Evolutionary conservation across 2,797 vertebrate genomes (phyloP), one percentile per base, ranked within the genome.

Genomic region (Pitangus sulphuratus): DNA sequence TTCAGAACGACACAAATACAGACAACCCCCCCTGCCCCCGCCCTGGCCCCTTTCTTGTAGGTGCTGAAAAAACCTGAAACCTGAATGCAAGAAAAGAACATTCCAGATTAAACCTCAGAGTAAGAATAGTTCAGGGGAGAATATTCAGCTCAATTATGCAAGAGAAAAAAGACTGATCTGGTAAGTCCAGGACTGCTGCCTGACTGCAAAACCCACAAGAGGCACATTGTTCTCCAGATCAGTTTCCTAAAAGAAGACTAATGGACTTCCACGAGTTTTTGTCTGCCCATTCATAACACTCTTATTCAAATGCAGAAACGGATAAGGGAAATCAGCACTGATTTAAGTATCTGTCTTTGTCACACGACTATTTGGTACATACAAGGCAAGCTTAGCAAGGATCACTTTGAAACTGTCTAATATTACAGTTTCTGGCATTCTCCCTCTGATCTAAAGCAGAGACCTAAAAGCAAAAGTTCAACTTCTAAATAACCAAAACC

Each of bases 401-500:
- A 86, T 45, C 76, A 69, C 85, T 91, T 91, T 84, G 90, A 93
- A 94, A 90, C 40, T 68, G 91, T 86, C 91, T 96, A 90, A 45
- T 83, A 68, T 91, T 94, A 91, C 76, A 80, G n/a, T 54, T 93
- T 75, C 76, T 86, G 82, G 57, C 64, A 83, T 1, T n/a, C 37
- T 74, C 30, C 31, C 53, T 80, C 76, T 90, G 91, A 92, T 91
- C 69, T 87, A 91, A 95, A 92, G 26, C 79, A 94, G 88, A 90
- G 53, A 61, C 48, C 45, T 68, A 50, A 87, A 95, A 89, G 47
- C 25, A 92, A 24, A 90, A 92, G 75, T 91, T 93, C 60, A 93
- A 68, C 47, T 64, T 81, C 57, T 80, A 65, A 93, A 94, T 75
- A 87, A 86, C 76, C 17, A 61, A 89, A 71, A 1, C 44, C 28